Evolutionary conservation across 2,113 vertebrate genomes (phyloP).

Genomic region (Syngnathus scovelli): DNA sequence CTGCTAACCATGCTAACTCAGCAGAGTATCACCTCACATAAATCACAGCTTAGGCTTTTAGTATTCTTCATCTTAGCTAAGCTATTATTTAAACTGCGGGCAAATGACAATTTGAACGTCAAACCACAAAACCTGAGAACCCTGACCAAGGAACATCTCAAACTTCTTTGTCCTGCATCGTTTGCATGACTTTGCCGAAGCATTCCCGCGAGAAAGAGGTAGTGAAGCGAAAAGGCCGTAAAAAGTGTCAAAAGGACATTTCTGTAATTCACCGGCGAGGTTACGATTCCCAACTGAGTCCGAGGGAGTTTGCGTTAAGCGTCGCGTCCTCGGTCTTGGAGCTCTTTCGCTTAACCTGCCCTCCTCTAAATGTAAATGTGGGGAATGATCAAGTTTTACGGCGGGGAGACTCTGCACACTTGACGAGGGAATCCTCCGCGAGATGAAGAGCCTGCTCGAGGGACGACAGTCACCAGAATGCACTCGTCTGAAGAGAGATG

Average conservation of each 20-base stretch:
- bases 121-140: neutral
- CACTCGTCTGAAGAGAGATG: neutral
- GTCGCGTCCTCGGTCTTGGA: neutral
- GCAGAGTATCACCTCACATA: neutral
- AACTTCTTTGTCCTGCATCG: neutral
- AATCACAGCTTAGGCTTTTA: neutral
- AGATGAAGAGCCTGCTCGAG: neutral
- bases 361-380: neutral
- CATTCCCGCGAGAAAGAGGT: neutral
- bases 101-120: neutral
- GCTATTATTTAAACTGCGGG: neutral
- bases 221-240: neutral
- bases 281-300: slow-evolving; percentile 13
- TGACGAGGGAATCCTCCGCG: neutral
- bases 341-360: neutral
- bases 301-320: neutral
- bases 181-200: slow-evolving; percentile 4
- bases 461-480: neutral
- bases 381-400: neutral
- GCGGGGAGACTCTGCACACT: neutral
- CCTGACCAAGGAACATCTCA: neutral
- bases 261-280: slow-evolving; percentile 3
- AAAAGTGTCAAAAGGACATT: slow-evolving; percentile 3
- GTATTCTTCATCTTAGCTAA: neutral
- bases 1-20: neutral